Conservation (phyloP, 2,113 vertebrate species). For the Cyanoramphus novaezelandiae region DNA sequence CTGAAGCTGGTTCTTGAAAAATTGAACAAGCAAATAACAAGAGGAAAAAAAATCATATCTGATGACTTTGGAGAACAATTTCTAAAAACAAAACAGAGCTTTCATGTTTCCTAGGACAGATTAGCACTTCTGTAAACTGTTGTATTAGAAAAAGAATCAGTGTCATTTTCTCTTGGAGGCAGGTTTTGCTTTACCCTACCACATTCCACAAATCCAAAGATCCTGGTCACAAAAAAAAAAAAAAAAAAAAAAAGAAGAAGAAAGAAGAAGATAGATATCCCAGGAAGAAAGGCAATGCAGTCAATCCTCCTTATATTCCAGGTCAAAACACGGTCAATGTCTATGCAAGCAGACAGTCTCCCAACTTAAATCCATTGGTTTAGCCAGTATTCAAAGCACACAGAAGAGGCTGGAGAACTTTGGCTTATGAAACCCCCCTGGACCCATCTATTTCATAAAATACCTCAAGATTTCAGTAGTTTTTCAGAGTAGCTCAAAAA, state of each 20-base stretch:
- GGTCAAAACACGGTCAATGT: background rate
- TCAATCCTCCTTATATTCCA: background rate
- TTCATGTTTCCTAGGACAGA: constrained; percentile 23
- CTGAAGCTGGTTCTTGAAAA: constrained; percentile 39
- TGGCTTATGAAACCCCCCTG: background rate
- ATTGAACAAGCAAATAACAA: background rate
- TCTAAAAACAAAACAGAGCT: background rate
- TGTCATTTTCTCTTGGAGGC: background rate
- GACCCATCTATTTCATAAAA: background rate
- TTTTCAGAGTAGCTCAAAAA: background rate
- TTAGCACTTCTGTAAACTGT: background rate
- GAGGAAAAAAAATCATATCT: background rate
- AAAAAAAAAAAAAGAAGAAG: too few relatives aligned
- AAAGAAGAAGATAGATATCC: fast-evolving
- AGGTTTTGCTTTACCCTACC: background rate
- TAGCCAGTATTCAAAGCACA: background rate
- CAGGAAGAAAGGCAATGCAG: background rate
- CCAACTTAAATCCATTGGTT: background rate
- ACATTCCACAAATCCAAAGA: background rate
- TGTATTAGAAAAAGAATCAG: background rate
- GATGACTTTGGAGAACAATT: background rate
- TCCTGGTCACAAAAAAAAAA: background rate
- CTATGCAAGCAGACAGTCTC: background rate
- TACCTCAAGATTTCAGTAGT: background rate
- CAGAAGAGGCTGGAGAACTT: background rate